A percentile compares a stretch with the other conserved stretches of the same genome.
Conservation (phyloP, 2,797 vertebrate genomes). For the Coregonus ussuriensis region DNA sequence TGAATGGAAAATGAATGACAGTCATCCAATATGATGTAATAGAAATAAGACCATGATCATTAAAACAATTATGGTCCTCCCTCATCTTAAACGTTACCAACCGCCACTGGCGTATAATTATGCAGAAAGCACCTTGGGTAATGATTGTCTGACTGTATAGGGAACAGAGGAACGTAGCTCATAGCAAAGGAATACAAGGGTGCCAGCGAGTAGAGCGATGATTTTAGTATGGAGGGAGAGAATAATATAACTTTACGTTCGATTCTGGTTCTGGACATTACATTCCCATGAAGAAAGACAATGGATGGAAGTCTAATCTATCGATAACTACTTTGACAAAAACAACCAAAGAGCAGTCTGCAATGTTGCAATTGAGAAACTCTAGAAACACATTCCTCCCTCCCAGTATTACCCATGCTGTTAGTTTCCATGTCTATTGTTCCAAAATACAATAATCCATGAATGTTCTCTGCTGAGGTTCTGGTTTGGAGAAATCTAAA, state of each 20-base stretch:
- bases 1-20: no score
- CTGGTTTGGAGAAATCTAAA: slow-evolving; percentile 3
- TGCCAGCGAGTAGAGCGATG: neutral
- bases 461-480: neutral
- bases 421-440: neutral
- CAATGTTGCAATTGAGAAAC: no score
- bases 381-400: no score
- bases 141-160: neutral
- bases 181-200: neutral
- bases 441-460: slow-evolving; percentile 44
- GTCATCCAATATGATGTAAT: slow-evolving; percentile 30
- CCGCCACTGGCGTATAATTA: neutral
- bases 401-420: neutral
- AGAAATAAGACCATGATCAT: neutral
- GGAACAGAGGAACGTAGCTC: slow-evolving; percentile 4
- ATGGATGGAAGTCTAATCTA: neutral
- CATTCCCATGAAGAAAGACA: neutral
- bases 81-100: no score
- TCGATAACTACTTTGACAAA: neutral
- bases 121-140: neutral
- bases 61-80: neutral
- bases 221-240: neutral
- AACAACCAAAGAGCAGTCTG: neutral
- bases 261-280: neutral
- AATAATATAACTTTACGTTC: neutral